Base-by-base conservation (phyloP, 2,113 vertebrate species). In the Melierax canorus region DNA sequence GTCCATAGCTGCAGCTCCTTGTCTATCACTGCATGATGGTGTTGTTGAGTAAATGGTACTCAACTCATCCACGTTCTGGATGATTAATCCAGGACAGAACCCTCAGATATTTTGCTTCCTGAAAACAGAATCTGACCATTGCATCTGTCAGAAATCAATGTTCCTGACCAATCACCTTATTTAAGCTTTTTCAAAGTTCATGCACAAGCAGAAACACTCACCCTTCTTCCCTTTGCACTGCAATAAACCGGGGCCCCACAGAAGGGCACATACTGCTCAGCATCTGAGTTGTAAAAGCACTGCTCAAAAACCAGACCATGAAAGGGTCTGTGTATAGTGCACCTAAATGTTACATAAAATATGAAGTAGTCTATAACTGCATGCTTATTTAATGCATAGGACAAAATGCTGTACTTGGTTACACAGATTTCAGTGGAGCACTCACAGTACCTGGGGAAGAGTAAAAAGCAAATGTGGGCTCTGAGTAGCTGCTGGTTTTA, bases 31-130 rank as follows among this genome's bases (percentile, higher is more conserved):
- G 16, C n/a, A 27, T 34, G 30, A 53, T 9, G 14, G 12, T 41
- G 7, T 9, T 50, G 38, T 51, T 50, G 45, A 36, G 24, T 21
- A 58, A 69, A 16, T 87, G n/a, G 10, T 43, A 38, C 3, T 20
- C 20, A 68, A 78, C n/a, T n/a, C n/a, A n/a, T n/a, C 12, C 1
- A 0, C 0, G 0, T 9, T 75, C 34, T 75, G 23, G 43, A 59
- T 90, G 43, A 53, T 43, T 38, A 87, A 3, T 58, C 27, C 50
- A 69, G 32, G 9, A 75, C 24, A 79, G 38, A 69, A 71, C 8
- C 32, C 4, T 71, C 24, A 67, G 24, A 46, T 34, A 6, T 62
- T 81, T 88, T 85, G 43, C 14, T 60, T 71, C 41, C 59, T 66
- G n/a, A 50, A 84, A 88, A 68, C 23, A 89, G 34, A 77, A 77